Evolutionary conservation across 2,797 vertebrate genomes (phyloP).

Genomic region (Macrochelys suwanniensis): DNA sequence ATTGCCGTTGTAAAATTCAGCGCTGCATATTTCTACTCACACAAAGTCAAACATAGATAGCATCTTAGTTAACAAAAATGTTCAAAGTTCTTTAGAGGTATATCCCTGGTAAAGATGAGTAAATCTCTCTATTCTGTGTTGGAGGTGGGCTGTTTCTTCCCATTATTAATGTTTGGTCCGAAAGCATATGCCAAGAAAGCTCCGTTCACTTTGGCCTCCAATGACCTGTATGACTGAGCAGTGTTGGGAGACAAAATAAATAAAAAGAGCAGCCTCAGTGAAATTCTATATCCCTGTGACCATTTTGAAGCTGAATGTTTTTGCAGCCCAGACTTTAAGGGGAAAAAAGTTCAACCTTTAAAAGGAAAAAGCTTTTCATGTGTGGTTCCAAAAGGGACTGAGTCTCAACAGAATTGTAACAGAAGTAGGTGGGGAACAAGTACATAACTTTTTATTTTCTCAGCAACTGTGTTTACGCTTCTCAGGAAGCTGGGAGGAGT

Average conservation of each 20-base stretch:
- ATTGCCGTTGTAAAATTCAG: neutral
- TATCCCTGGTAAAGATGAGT: neutral
- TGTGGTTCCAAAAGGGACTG: neutral
- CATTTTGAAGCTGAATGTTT: neutral
- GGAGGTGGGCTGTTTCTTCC: neutral
- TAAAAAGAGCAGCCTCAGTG: neutral
- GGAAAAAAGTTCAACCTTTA: neutral
- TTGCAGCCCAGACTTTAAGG: neutral
- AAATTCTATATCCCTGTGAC: neutral
- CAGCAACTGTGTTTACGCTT: neutral
- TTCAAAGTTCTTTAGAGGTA: neutral
- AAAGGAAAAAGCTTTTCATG: neutral
- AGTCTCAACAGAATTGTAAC: neutral
- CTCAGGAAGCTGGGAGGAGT: neutral
- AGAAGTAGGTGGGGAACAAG: neutral
- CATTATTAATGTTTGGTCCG: neutral
- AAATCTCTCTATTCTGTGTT: neutral
- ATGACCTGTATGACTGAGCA: neutral
- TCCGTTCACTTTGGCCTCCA: rapidly evolving
- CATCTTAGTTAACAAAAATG: neutral
- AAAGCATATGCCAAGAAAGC: neutral
- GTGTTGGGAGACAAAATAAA: neutral
- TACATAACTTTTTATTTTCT: neutral
- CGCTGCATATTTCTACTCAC: neutral
- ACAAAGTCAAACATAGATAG: neutral